Evolutionary conservation across 1,140 invertebrate species (phyloP).

Genomic region (Megathymus violae): DNA sequence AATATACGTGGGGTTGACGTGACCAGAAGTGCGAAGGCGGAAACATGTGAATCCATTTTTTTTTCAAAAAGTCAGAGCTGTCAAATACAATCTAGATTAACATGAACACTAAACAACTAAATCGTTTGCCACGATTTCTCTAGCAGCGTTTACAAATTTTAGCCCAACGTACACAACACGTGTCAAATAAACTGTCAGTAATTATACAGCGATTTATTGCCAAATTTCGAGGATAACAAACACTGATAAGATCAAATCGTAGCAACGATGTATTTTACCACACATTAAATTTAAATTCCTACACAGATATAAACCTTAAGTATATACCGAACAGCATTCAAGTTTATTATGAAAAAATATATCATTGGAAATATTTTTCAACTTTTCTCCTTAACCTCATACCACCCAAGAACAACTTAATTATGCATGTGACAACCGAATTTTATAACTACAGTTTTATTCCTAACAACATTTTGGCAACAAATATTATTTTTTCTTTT

Average conservation of each 20-base stretch:
- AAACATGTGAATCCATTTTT: conserved; percentile 64
- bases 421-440: conserved; percentile 82
- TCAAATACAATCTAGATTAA: conserved; percentile 77
- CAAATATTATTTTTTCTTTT: conserved; percentile 77
- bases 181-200: conserved; percentile 12
- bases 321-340: conserved; percentile 75
- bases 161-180: conserved; percentile 1
- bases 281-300: conserved; percentile 80
- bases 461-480: conserved; percentile 83
- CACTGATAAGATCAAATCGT: conserved; percentile 53
- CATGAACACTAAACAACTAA: conserved; percentile 82
- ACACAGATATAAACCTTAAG: conserved; percentile 83
- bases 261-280: conserved; percentile 71
- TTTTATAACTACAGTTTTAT: conserved; percentile 81
- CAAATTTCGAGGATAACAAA: conserved; percentile 11
- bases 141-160: conserved; percentile 17
- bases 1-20: conserved; percentile 58
- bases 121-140: conserved; percentile 68
- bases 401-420: conserved; percentile 81
- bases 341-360: conserved; percentile 84
- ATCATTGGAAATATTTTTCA: conserved; percentile 83
- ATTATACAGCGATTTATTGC: conserved; percentile 25
- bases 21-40: conserved; percentile 61
- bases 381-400: conserved; percentile 78
- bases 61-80: conserved; percentile 64